These are phyloP conservation scores for Mastacembelus armatus DNA, from an alignment of 2,797 vertebrate species.

Conservation along the genomic window DNA sequence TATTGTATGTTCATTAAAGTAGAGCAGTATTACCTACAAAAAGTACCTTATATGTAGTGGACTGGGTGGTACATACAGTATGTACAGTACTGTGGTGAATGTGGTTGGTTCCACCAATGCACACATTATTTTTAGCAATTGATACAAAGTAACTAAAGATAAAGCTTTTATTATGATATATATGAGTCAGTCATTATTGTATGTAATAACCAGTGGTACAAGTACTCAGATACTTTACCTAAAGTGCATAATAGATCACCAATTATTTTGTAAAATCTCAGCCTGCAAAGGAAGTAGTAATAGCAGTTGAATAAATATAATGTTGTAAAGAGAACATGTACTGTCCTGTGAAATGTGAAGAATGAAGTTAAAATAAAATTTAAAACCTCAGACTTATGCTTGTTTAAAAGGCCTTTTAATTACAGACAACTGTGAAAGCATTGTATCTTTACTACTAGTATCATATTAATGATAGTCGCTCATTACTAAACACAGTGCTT, in stretches of 20 bases:
- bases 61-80: too few species aligned
- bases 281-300: too few species aligned
- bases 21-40: not conserved
- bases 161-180: too few species aligned
- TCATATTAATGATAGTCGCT: conserved; percentile 8
- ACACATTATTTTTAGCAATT: too few species aligned
- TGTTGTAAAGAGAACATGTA: not conserved
- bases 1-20: not conserved
- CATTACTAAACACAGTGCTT: conserved; percentile 27
- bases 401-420: not conserved
- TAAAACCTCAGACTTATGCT: not conserved
- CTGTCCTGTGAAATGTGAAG: not conserved
- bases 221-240: not conserved
- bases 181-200: not conserved
- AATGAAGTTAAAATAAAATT: not conserved
- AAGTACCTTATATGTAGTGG: too few species aligned
- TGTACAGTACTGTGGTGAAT: too few species aligned
- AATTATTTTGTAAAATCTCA: not conserved
- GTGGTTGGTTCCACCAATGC: too few species aligned
- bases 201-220: not conserved
- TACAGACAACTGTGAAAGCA: not conserved
- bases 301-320: too few species aligned
- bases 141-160: too few species aligned
- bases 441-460: conserved; percentile 5
- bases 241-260: not conserved